These are phyloP conservation scores for Alectoris magna DNA, from an alignment of 2,797 vertebrate genomes.

Conservation along the genomic window DNA sequence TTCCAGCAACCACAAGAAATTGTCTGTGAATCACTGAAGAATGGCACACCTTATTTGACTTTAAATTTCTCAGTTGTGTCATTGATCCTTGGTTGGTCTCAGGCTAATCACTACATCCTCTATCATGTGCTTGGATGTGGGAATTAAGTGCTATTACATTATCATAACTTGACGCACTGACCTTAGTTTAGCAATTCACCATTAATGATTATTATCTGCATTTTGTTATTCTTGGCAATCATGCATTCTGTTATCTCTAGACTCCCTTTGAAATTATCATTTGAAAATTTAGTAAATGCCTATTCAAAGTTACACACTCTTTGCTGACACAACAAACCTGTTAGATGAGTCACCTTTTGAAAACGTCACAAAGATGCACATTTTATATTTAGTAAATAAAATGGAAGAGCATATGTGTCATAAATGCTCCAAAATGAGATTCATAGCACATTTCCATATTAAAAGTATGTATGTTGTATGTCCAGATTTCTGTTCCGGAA, in stretches of 20 bases:
- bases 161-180: not conserved
- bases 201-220: not conserved
- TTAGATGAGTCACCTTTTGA: not conserved
- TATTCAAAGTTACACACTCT: not conserved
- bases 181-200: not conserved
- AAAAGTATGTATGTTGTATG: not conserved
- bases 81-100: not conserved
- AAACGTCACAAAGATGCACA: not conserved
- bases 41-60: not conserved
- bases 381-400: not conserved
- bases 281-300: not conserved
- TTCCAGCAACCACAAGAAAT: not conserved
- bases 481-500: not conserved
- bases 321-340: not conserved
- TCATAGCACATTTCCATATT: not conserved
- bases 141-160: not conserved
- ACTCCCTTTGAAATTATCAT: not conserved
- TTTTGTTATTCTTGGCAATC: not conserved
- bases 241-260: not conserved
- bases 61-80: not conserved
- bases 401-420: not conserved
- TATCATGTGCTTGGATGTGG: not conserved
- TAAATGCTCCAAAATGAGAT: not conserved
- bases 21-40: not conserved
- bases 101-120: not conserved